phyloP scores from a whole-genome alignment of 1,140 invertebrate species.

The Listronotus bonariensis region DNA sequence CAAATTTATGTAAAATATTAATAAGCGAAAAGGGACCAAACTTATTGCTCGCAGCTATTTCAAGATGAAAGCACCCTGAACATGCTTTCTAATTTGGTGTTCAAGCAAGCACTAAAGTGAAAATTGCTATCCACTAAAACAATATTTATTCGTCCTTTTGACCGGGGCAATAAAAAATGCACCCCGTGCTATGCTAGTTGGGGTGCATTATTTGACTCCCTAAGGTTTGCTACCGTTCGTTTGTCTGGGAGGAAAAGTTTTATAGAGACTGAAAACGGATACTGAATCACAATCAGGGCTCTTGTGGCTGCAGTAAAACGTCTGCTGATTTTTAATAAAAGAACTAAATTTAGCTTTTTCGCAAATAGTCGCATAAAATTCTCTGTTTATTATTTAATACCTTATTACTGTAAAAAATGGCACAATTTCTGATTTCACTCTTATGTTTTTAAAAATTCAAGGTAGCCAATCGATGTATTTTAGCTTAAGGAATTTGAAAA shows the following conservation, averaged over 20 bases:
- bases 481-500: too few relatives aligned
- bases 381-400: too few relatives aligned
- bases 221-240: constrained; percentile 25
- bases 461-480: too few relatives aligned
- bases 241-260: constrained; percentile 29
- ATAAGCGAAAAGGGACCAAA: constrained; percentile 25
- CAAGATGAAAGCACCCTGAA: constrained; percentile 22
- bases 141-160: constrained; percentile 52
- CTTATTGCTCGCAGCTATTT: constrained; percentile 17
- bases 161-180: constrained; percentile 50
- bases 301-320: constrained; percentile 15
- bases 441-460: too few relatives aligned
- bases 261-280: constrained; percentile 26
- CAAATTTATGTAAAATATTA: constrained; percentile 34
- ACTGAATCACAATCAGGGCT: constrained; percentile 26
- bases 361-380: too few relatives aligned
- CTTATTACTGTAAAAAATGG: too few relatives aligned
- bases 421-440: too few relatives aligned
- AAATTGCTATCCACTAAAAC: constrained; percentile 51
- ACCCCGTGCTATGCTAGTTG: constrained; percentile 37
- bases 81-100: constrained; percentile 33
- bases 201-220: constrained; percentile 46
- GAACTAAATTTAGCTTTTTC: neutral
- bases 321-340: constrained; percentile 9
- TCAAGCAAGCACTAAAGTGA: constrained; percentile 49